These are phyloP conservation scores for Conus canariensis DNA, from an alignment of 2,888 invertebrate genomes.

Conservation along the genomic window DNA sequence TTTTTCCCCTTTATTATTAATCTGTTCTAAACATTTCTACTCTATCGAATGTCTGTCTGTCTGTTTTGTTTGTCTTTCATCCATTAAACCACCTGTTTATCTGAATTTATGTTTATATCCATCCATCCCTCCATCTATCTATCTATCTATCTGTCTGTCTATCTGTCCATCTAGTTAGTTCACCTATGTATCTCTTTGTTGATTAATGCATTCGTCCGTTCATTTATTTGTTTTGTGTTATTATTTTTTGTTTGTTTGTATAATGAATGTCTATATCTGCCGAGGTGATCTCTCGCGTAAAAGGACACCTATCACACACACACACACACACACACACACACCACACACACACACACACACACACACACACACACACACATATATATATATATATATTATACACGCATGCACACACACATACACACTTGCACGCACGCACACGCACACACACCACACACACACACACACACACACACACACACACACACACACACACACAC, in stretches of 20 bases:
- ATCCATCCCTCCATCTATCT: not conserved
- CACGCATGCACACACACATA: not conserved
- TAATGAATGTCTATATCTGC: no score
- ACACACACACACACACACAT: not conserved
- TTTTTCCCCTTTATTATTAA: no score
- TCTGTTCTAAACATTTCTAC: not conserved
- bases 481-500: not conserved
- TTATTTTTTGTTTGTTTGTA: no score
- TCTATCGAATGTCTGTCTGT: not conserved
- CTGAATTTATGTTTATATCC: no score
- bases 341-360: not conserved
- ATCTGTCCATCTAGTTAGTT: not conserved
- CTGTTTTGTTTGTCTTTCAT: not conserved
- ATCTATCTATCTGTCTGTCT: not conserved
- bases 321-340: not conserved
- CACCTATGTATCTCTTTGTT: not conserved
- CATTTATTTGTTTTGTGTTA: no score
- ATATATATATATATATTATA: not conserved
- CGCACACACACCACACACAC: not conserved
- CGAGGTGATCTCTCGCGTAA: no score
- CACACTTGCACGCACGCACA: not conserved
- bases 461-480: constrained; percentile 22
- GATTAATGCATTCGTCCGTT: not conserved
- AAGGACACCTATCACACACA: not conserved
- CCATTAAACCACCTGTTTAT: no score